phyloP scores from a whole-genome alignment of 2,888 invertebrate species.

The Hermodice carunculata region DNA sequence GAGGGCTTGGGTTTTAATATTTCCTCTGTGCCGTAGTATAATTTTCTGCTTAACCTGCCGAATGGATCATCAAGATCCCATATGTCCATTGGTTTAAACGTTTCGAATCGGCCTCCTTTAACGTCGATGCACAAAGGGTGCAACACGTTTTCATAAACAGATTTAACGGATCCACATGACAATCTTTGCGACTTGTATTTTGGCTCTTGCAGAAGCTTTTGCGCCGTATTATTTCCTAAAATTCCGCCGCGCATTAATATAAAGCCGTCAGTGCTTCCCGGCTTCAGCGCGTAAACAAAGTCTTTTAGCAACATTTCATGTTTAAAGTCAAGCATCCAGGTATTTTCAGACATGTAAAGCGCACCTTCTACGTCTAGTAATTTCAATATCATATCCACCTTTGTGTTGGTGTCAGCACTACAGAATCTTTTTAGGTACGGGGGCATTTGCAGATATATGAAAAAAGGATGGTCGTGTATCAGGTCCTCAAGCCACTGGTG shows the following conservation, averaged over 20 bases:
- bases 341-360: slow-evolving; percentile 51
- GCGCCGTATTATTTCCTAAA: not conserved
- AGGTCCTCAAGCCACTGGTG: slow-evolving; percentile 56
- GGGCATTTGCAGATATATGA: slow-evolving; percentile 42
- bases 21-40: slow-evolving; percentile 41
- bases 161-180: slow-evolving; percentile 22
- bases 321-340: slow-evolving; percentile 38
- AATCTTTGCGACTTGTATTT: not conserved
- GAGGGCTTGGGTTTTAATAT: slow-evolving; percentile 16
- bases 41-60: slow-evolving; percentile 31
- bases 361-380: slow-evolving; percentile 57
- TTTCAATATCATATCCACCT: slow-evolving; percentile 25
- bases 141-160: slow-evolving; percentile 14
- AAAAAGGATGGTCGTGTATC: slow-evolving; percentile 46
- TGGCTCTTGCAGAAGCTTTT: not conserved
- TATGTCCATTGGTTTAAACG: slow-evolving; percentile 47
- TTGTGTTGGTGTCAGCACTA: not conserved
- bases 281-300: slow-evolving; percentile 29
- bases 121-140: slow-evolving; percentile 26
- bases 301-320: slow-evolving; percentile 21
- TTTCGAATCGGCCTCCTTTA: slow-evolving; percentile 23
- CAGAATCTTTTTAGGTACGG: slow-evolving; percentile 19
- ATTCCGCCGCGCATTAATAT: slow-evolving; percentile 31
- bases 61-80: slow-evolving; percentile 32
- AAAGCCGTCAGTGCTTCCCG: slow-evolving; percentile 26